phyloP scores from a whole-genome alignment of 2,797 vertebrate genomes.

The Rallus crepitans region DNA sequence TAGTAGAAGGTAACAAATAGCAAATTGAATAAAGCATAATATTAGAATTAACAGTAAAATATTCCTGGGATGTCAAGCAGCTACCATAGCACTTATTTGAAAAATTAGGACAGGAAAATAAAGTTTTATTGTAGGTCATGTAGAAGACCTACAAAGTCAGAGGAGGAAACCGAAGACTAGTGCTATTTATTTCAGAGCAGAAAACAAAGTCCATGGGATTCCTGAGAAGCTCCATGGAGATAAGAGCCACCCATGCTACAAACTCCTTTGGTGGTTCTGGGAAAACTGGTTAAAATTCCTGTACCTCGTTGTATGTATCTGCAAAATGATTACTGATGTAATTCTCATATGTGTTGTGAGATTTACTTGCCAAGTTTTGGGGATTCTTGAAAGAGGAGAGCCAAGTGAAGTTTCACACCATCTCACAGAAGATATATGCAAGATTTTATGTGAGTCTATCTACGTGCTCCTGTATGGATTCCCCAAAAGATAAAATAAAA shows the following conservation, averaged over 20 bases:
- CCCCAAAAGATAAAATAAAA: conserved; percentile 45
- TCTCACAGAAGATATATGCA: conserved; percentile 63
- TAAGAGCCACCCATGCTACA: neutral
- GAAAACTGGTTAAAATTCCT: conserved; percentile 57
- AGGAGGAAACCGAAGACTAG: neutral
- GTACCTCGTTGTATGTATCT: neutral
- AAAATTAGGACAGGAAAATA: neutral
- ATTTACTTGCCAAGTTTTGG: conserved; percentile 62
- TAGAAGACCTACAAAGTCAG: neutral
- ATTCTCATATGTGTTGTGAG: conserved; percentile 59
- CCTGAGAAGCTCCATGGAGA: conserved; percentile 19
- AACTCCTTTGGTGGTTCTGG: neutral
- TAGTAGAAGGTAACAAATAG: neutral
- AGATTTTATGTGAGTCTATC: conserved; percentile 31
- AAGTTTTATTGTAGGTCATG: neutral
- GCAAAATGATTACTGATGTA: conserved; percentile 52
- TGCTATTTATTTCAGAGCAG: neutral
- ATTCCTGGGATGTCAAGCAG: neutral
- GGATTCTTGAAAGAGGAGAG: conserved; percentile 59
- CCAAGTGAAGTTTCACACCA: conserved; percentile 69
- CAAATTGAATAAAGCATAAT: neutral
- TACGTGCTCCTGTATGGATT: conserved; percentile 25
- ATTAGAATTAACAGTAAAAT: neutral
- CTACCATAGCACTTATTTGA: neutral
- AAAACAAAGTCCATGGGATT: conserved; percentile 33